A percentile compares a stretch with the other conserved stretches of the same genome.
phyloP scores from a whole-genome alignment of 2,888 invertebrate genomes.

The Pilophorus perplexus region DNA sequence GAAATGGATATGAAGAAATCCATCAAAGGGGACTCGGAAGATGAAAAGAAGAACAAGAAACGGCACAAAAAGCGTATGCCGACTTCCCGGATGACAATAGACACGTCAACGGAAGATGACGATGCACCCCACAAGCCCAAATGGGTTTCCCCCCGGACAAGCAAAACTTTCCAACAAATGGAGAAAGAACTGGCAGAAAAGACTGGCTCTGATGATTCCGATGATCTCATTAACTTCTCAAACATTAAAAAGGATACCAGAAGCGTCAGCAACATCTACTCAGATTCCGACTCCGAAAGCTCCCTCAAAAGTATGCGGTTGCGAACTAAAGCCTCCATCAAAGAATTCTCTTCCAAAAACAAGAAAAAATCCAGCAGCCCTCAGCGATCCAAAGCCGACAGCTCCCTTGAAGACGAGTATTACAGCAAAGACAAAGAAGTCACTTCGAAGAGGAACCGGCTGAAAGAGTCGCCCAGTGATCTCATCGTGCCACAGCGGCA shows the following conservation, averaged over 20 bases:
- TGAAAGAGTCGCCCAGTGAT: constrained; percentile 65
- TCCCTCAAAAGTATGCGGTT: constrained; percentile 60
- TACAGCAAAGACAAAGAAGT: constrained; percentile 57
- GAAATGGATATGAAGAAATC: constrained; percentile 52
- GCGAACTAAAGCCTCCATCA: constrained; percentile 80
- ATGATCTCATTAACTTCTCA: constrained; percentile 69
- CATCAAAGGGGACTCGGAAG: constrained; percentile 45
- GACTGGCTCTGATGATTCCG: constrained; percentile 67
- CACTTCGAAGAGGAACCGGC: constrained; percentile 49
- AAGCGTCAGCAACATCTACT: constrained; percentile 74
- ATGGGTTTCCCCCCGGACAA: constrained; percentile 54
- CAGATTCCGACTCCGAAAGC: constrained; percentile 72
- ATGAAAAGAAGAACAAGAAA: constrained; percentile 44
- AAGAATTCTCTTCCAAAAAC: constrained; percentile 64
- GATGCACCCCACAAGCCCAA: constrained; percentile 45
- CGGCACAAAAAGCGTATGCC: constrained; percentile 48
- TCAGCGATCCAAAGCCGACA: constrained; percentile 47
- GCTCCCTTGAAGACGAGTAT: constrained; percentile 52
- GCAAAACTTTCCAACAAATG: constrained; percentile 67
- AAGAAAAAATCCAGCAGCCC: constrained; percentile 21
- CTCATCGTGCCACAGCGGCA: constrained; percentile 85
- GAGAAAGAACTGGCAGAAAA: constrained; percentile 69
- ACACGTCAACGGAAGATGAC: constrained; percentile 60
- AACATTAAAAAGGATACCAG: constrained; percentile 56
- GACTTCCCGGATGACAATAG: constrained; percentile 46